A percentile compares a stretch with the other conserved stretches of the same genome.
Evolutionary conservation across 2,113 vertebrate genomes (phyloP).

Genomic region (Gracilinanus agilis): DNA sequence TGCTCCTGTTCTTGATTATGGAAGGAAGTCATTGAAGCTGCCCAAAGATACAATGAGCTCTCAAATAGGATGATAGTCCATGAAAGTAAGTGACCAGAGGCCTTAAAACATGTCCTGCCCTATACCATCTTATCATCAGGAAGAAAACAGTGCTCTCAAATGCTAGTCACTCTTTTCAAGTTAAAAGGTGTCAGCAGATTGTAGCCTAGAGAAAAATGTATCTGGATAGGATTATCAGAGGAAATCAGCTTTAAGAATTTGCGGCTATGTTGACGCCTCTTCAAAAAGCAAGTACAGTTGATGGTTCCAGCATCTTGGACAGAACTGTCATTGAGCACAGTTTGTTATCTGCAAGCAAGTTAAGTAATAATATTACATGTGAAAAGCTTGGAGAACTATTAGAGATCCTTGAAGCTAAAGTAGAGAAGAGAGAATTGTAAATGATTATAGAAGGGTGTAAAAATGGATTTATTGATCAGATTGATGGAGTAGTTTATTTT

Average conservation of each 20-base stretch:
- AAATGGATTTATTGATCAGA: conserved; percentile 99
- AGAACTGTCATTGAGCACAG: conserved; percentile 99
- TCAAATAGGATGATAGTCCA: conserved; percentile 99
- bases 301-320: conserved; percentile 98
- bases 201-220: conserved; percentile 99
- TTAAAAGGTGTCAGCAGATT: conserved; percentile 98
- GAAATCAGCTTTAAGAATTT: conserved; percentile 98
- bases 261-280: conserved; percentile 99
- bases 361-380: conserved; percentile 99
- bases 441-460: conserved; percentile 99
- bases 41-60: conserved; percentile 97
- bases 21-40: conserved; percentile 98
- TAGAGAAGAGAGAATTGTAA: conserved; percentile 99
- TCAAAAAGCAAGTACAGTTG: conserved; percentile 98
- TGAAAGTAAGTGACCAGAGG: conserved; percentile 96
- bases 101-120: conserved; percentile 96
- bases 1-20: conserved; percentile 97
- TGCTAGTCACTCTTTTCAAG: conserved; percentile 99
- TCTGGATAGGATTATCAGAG: conserved; percentile 97
- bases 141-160: conserved; percentile 99
- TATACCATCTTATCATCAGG: conserved; percentile 98
- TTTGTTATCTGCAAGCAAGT: conserved; percentile 97
- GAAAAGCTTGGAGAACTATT: conserved; percentile 97
- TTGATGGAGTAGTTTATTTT: conserved; percentile 99
- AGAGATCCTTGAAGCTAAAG: conserved; percentile 98